Evolutionary conservation across 2,888 invertebrate genomes (phyloP), one percentile per base, ranked within the genome.

Genomic region (Netelia fuscicornis): DNA sequence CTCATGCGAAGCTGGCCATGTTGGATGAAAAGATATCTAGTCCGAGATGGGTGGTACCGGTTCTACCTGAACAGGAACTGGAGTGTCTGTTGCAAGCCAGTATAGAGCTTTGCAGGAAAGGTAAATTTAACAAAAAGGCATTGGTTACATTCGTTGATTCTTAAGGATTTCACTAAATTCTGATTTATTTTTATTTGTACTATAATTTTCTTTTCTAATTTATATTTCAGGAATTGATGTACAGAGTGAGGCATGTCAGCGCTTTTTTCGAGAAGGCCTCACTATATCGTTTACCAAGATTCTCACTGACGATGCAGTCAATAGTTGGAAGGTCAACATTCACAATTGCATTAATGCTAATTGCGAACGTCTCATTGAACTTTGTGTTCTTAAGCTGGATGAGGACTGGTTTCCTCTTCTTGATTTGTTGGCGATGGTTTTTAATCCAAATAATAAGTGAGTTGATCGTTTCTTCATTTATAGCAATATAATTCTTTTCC

Each of bases 261-360:
- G 98, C 89, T 99, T 99, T 95, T 98, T 98, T 95, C 96, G 98
- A 90, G 98, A 99, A 93, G 98, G 98, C 74, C 95, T 99, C 89
- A 98, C 98, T 86, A 96, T 97, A 89, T 99, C 99, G 75, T 99
- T 99, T 94, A 98, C 98, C 71, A 99, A 99, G 95, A 98, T 99
- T 92, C 95, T 99, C 91, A 98, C 98, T 20, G 99, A 99, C 94
- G 99, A 99, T 94, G 99, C 99, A 76, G 99, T 99, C 74, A 98
- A 98, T 92, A 98, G 98, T 91, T 99, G 99, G 99, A 99, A 99
- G 94, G 96, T 97, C 91, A 99, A 99, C 94, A 99, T 99, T 93
- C 99, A 99, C 94, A 97, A 97, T 93, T 98, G 98, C 95, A 99
- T 99, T 90, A 96, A 98, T 92, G 97, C 97, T 91, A 99, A 99